Evolutionary conservation across 2,797 vertebrate species (phyloP), one percentile per base, ranked within the genome.

Genomic region (Smutsia gigantea): DNA sequence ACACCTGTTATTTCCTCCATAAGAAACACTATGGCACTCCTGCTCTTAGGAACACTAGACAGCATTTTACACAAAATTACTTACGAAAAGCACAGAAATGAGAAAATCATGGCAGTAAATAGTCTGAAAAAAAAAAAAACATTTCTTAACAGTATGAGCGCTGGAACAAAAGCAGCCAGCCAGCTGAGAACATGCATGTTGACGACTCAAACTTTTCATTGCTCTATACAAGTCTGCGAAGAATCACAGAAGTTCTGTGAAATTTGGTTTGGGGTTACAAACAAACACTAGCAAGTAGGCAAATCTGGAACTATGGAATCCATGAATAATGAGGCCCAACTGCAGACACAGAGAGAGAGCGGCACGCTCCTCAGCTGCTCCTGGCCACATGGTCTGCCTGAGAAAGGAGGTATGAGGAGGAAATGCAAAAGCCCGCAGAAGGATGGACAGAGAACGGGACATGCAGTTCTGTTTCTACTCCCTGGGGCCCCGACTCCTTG

Each of bases 201-300:
- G 14, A 14, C 0, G 0, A 51, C 49, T n/a, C 2, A 5, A 18
- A 5, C 0, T 29, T 49, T 18, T 57, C 31, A 25, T 11, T 0
- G 0, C 13, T 12, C 42, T 53, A 2, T 18, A 1, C n/a, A 0
- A 0, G 14, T 31, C 17, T 23, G 4, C 0, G 13, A n/a, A 23
- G 2, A 2, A 21, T 37, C 8, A 13, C 46, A 5, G 4, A 72
- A 29, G 42, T 0, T 2, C 49, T 39, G 1, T 0, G 2, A 55
- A 55, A 31, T 5, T 4, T 37, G 19, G 23, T 19, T 7, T 6
- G 29, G n/a, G 34, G 9, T 55, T 49, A 29, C 12, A 8, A 31
- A 12, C 42, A 49, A 14, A 4, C 27, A 23, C 29, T 4, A 63
- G 42, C 1, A 2, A 84, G 42, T 7, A 53, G 39, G 29, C 9